Percentiles rank a stretch among this genome's conserved stretches.
phyloP scores from a whole-genome alignment of 2,888 invertebrate genomes.

The Nemoura dubitans region DNA sequence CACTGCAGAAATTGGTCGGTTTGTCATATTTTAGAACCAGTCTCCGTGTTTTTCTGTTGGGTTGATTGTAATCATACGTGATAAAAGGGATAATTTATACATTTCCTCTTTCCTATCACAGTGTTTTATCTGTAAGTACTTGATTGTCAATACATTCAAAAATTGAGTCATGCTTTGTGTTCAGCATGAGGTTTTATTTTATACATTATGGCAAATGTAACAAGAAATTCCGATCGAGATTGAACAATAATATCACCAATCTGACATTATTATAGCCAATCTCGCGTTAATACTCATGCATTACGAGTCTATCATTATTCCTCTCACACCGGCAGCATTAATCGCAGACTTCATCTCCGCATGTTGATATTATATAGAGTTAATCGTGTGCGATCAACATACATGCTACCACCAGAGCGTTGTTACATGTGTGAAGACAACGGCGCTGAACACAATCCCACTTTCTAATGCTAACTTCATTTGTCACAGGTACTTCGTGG shows the following conservation, averaged over 20 bases:
- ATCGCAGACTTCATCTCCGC: not conserved
- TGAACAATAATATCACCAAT: not conserved
- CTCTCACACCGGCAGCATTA: not conserved
- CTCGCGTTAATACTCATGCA: not conserved
- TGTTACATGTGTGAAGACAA: not conserved
- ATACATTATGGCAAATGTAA: not conserved
- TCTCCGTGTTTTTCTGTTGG: not conserved
- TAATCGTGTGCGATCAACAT: not conserved
- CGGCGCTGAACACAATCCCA: not conserved
- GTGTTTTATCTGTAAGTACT: not conserved
- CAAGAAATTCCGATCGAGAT: not conserved
- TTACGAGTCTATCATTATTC: not conserved
- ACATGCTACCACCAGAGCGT: not conserved
- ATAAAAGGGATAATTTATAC: not conserved
- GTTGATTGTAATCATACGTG: not conserved
- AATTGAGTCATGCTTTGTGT: not conserved
- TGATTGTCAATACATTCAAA: not conserved
- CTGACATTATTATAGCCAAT: not conserved
- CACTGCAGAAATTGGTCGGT: constrained; percentile 3
- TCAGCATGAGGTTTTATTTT: not conserved
- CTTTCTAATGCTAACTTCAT: not conserved
- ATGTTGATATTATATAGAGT: not conserved
- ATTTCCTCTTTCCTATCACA: not conserved
- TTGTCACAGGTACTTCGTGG: constrained; percentile 87
- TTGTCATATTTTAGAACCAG: not conserved